phyloP scores from a whole-genome alignment of 2,797 vertebrate species.

The Iguana delicatissima region DNA sequence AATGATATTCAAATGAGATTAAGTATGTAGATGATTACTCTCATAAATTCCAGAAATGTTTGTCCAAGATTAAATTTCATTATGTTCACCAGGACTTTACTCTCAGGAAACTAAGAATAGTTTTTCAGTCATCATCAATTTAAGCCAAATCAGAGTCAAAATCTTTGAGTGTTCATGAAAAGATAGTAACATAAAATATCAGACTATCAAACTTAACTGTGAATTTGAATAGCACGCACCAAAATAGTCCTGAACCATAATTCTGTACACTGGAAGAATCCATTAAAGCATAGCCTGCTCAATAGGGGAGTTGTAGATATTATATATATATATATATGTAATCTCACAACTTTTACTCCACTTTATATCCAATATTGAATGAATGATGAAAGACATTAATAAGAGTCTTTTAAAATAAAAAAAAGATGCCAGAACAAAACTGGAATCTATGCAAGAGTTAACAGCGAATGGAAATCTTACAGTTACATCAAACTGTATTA shows the following conservation, averaged over 20 bases:
- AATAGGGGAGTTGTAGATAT: neutral
- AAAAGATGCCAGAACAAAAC: neutral
- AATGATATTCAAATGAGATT: neutral
- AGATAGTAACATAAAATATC: neutral
- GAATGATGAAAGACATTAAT: neutral
- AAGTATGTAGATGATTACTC: neutral
- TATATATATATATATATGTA: too few relatives aligned
- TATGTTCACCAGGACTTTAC: neutral
- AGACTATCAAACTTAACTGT: neutral
- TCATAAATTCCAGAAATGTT: neutral
- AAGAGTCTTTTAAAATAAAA: neutral
- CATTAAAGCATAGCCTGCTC: neutral
- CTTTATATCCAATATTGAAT: neutral
- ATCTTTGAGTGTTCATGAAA: neutral
- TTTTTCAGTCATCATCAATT: neutral
- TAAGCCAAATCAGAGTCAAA: neutral
- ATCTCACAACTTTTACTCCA: neutral
- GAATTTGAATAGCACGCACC: neutral
- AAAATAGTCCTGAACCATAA: neutral
- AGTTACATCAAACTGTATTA: slow-evolving; percentile 5
- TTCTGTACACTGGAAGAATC: neutral
- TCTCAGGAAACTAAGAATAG: neutral
- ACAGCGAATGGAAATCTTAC: neutral
- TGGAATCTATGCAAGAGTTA: neutral
- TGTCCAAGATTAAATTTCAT: neutral